A percentile compares a stretch with the other conserved stretches of the same genome.
Conservation (phyloP, 2,888 invertebrate species). For the Lissocephala sabroskyi region DNA sequence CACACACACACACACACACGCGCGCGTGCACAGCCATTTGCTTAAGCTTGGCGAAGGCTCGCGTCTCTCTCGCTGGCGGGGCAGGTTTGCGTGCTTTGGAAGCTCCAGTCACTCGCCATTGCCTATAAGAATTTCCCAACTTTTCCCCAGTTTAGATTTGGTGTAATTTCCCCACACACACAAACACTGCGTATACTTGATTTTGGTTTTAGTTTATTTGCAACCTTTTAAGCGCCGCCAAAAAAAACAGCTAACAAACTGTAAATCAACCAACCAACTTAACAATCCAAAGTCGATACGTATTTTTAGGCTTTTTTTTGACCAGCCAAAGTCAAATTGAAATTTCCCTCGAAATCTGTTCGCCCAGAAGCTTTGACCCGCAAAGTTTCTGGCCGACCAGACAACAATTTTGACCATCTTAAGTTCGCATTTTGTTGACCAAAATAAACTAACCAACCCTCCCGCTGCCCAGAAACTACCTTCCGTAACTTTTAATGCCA, state of each 20-base stretch:
- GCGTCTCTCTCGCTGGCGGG: conserved; percentile 10
- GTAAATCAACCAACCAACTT: conserved; percentile 29
- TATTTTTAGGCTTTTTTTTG: conserved; percentile 71
- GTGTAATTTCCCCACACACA: neutral
- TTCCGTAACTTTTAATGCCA: conserved; percentile 8
- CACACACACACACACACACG: neutral
- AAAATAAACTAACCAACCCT: conserved; percentile 11
- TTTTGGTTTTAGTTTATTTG: conserved; percentile 5
- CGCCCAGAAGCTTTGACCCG: conserved; percentile 50
- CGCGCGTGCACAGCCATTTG: no score
- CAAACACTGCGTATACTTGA: conserved; percentile 7
- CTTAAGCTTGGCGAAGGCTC: neutral
- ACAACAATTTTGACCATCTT: conserved; percentile 16
- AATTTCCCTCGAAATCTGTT: conserved; percentile 23
- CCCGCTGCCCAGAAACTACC: neutral
- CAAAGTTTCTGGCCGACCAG: conserved; percentile 47
- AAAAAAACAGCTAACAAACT: conserved; percentile 23
- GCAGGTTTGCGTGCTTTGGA: conserved; percentile 21
- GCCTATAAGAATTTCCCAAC: no score
- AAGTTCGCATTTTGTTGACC: conserved; percentile 20
- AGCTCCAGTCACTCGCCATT: neutral
- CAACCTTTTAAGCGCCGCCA: conserved; percentile 1
- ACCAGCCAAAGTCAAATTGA: conserved; percentile 10
- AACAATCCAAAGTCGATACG: conserved; percentile 72
- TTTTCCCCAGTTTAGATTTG: no score